phyloP scores from a whole-genome alignment of 2,113 vertebrate species.

The Peucedramus taeniatus region DNA sequence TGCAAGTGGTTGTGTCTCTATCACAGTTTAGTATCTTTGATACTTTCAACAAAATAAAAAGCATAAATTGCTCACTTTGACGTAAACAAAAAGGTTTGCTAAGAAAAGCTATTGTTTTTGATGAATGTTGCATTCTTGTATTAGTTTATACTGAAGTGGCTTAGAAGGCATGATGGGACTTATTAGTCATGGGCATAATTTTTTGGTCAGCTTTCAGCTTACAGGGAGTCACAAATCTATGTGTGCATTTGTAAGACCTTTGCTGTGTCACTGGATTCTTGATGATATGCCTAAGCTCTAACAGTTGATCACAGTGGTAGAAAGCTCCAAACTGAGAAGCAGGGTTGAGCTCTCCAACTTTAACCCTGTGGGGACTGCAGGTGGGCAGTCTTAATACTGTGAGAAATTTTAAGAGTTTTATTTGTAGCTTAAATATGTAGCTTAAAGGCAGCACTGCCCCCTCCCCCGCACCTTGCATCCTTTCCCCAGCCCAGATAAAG shows the following conservation, averaged over 20 bases:
- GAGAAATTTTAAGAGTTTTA: neutral
- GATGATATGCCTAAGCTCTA: neutral
- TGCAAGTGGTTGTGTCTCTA: neutral
- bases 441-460: neutral
- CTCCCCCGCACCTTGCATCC: rapidly evolving
- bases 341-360: neutral
- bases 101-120: neutral
- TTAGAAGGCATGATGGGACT: neutral
- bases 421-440: neutral
- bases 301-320: slow-evolving; percentile 7
- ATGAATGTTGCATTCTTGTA: neutral
- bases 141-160: neutral
- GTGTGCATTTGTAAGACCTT: neutral
- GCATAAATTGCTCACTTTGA: neutral
- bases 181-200: slow-evolving; percentile 14
- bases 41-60: neutral
- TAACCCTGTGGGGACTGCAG: neutral
- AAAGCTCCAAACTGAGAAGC: neutral
- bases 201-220: neutral
- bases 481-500: neutral
- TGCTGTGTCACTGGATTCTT: slow-evolving; percentile 40
- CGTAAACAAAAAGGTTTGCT: neutral
- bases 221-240: neutral
- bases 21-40: neutral
- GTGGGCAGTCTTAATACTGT: neutral